Evolutionary conservation across 2,113 vertebrate genomes (phyloP).

Genomic region (Hippocampus zosterae): DNA sequence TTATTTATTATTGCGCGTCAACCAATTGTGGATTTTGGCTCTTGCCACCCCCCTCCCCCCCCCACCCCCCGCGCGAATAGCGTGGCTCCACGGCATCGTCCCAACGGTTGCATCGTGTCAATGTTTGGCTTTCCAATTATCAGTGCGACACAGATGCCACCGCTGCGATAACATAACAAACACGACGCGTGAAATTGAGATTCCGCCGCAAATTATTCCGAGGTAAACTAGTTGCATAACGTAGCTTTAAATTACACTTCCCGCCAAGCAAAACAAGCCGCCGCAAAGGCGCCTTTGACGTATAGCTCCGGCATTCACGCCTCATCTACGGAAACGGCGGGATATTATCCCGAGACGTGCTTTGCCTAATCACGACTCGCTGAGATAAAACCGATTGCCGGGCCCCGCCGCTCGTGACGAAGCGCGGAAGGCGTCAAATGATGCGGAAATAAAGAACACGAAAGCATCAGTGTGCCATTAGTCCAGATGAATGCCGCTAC

Average conservation of each 20-base stretch:
- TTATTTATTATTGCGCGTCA: no score
- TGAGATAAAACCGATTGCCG: constrained; percentile 60
- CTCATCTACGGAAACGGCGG: constrained; percentile 38
- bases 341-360: constrained; percentile 48
- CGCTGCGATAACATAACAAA: background rate
- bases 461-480: constrained; percentile 59
- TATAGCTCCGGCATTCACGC: constrained; percentile 22
- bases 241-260: background rate
- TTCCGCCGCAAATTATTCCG: background rate
- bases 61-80: no score
- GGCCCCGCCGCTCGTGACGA: constrained; percentile 39
- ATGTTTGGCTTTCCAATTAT: background rate
- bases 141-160: background rate
- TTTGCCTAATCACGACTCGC: constrained; percentile 61
- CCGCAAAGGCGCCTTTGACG: constrained; percentile 17
- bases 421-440: constrained; percentile 56
- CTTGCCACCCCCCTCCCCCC: no score
- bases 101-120: no score
- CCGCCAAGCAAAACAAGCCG: background rate
- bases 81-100: no score
- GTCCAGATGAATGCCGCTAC: constrained; percentile 59
- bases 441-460: constrained; percentile 63
- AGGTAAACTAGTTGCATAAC: background rate
- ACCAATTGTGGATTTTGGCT: no score
- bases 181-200: background rate